phyloP scores from a whole-genome alignment of 2,113 vertebrate genomes.

The Equus przewalskii region DNA sequence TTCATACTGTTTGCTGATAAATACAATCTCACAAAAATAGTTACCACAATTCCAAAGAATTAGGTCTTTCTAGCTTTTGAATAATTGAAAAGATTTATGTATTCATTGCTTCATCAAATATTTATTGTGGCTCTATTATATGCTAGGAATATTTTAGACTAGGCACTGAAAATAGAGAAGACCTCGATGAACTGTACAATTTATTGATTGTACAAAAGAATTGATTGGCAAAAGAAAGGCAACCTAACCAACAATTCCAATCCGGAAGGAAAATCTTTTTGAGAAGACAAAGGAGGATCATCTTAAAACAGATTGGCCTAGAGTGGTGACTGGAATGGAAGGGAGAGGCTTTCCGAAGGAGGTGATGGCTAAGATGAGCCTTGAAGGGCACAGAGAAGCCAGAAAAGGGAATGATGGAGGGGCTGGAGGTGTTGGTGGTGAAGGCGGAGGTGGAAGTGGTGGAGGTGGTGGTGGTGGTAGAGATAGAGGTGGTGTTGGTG shows the following conservation, averaged over 20 bases:
- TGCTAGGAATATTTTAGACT: not conserved
- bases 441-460: too few relatives aligned
- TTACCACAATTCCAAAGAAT: not conserved
- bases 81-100: not conserved
- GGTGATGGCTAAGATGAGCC: not conserved
- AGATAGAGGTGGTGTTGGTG: accelerated
- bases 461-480: accelerated
- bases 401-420: too few relatives aligned
- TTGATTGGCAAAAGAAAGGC: not conserved
- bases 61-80: not conserved
- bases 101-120: not conserved
- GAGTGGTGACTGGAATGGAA: not conserved
- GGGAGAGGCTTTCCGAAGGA: not conserved
- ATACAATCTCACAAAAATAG: not conserved
- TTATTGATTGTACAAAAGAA: too few relatives aligned
- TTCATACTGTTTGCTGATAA: not conserved
- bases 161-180: not conserved
- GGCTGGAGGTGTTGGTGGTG: not conserved
- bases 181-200: not conserved
- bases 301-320: not conserved
- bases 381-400: not conserved
- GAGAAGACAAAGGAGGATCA: not conserved
- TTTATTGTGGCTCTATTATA: not conserved
- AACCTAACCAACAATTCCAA: not conserved
- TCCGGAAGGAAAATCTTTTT: not conserved